These are phyloP conservation scores for Phymorhynchus buccinoides DNA, from an alignment of 1,140 invertebrate genomes.

Conservation along the genomic window DNA sequence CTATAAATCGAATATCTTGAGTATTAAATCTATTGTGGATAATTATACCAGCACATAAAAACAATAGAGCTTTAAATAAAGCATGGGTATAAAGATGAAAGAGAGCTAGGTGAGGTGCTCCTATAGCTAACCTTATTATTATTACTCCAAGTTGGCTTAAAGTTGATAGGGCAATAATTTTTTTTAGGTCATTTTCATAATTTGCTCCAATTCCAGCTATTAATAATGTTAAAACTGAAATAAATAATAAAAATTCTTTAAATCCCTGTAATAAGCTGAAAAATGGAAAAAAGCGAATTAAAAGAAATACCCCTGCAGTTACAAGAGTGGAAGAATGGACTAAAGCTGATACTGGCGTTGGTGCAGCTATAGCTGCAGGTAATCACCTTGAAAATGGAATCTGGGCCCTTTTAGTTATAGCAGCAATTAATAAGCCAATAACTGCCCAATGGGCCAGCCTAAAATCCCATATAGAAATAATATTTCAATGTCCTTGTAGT, in stretches of 20 bases:
- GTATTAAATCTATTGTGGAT: background rate
- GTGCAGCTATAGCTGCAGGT: conserved; percentile 81
- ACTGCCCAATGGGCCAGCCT: background rate
- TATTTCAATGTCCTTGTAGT: background rate
- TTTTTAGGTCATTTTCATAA: conserved; percentile 50
- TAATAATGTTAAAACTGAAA: conserved; percentile 38
- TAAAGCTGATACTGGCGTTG: conserved; percentile 81
- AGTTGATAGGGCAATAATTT: conserved; percentile 81
- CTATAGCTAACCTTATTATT: conserved; percentile 77
- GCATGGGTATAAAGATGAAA: conserved; percentile 80
- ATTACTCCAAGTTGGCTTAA: conserved; percentile 81
- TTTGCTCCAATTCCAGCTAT: conserved; percentile 40
- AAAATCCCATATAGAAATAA: conserved; percentile 1
- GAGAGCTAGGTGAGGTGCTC: conserved; percentile 73
- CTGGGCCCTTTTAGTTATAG: conserved; percentile 83
- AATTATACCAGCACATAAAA: conserved; percentile 30
- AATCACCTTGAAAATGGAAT: conserved; percentile 82
- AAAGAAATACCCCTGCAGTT: conserved; percentile 81
- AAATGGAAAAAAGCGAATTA: conserved; percentile 75
- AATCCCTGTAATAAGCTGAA: background rate
- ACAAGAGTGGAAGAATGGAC: conserved; percentile 85
- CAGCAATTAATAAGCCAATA: conserved; percentile 74
- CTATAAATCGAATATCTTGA: conserved; percentile 29
- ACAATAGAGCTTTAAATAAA: conserved; percentile 63
- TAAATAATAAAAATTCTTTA: conserved; percentile 49